phyloP scores from a whole-genome alignment of 2,113 vertebrate genomes.

The Cacatua alba region DNA sequence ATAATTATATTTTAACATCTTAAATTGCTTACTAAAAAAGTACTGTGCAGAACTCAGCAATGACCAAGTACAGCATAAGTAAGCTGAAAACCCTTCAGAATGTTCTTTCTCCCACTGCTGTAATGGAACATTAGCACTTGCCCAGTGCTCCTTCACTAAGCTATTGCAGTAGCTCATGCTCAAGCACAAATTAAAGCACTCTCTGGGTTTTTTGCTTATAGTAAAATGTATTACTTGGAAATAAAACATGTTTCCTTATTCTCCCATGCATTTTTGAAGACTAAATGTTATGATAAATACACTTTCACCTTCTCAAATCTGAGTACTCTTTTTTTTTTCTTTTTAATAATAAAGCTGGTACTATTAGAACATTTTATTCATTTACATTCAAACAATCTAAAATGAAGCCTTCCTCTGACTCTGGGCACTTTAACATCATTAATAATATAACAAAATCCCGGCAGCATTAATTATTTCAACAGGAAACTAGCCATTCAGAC shows the following conservation, averaged over 20 bases:
- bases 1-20: background rate
- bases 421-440: background rate
- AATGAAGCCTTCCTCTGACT: background rate
- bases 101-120: background rate
- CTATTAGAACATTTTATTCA: background rate
- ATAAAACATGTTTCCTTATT: background rate
- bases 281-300: background rate
- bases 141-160: background rate
- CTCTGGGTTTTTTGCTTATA: background rate
- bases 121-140: background rate
- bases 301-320: background rate
- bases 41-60: background rate
- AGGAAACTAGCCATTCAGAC: background rate
- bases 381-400: background rate
- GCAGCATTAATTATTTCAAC: background rate
- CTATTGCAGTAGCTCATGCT: background rate
- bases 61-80: background rate
- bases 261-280: background rate
- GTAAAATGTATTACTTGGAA: background rate
- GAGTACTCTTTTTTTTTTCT: background rate
- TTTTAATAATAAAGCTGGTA: background rate
- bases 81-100: background rate
- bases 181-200: background rate
- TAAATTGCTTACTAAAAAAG: background rate
- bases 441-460: background rate